Percentiles rank a stretch among this genome's conserved stretches.
phyloP scores from a whole-genome alignment of 2,113 vertebrate species.

The Glareola pratincola region DNA sequence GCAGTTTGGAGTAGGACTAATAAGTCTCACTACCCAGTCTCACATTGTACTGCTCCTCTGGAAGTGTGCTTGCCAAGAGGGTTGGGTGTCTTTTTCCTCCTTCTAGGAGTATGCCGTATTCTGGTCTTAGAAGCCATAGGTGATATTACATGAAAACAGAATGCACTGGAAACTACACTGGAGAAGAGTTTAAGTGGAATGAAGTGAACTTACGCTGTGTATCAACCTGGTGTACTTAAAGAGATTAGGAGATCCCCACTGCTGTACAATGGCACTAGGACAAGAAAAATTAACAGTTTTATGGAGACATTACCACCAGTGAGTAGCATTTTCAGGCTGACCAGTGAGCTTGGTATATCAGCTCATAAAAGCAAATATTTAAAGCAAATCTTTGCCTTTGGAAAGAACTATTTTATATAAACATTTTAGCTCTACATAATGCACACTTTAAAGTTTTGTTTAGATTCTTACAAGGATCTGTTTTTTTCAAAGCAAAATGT shows the following conservation, averaged over 20 bases:
- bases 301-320: background rate
- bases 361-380: background rate
- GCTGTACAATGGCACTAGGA: background rate
- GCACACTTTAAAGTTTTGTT: background rate
- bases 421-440: background rate
- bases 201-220: background rate
- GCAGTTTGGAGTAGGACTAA: background rate
- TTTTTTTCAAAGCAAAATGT: background rate
- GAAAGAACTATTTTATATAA: conserved; percentile 17
- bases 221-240: background rate
- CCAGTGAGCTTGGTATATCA: background rate
- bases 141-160: background rate
- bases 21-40: background rate
- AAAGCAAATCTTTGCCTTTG: background rate
- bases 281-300: background rate
- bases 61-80: background rate
- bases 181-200: background rate
- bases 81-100: background rate
- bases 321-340: background rate
- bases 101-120: background rate
- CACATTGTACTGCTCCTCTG: background rate
- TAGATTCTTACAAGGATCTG: background rate
- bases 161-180: background rate
- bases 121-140: background rate
- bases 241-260: background rate